Evolutionary conservation across 2,797 vertebrate species (phyloP).

Genomic region (Glossophaga mutica): DNA sequence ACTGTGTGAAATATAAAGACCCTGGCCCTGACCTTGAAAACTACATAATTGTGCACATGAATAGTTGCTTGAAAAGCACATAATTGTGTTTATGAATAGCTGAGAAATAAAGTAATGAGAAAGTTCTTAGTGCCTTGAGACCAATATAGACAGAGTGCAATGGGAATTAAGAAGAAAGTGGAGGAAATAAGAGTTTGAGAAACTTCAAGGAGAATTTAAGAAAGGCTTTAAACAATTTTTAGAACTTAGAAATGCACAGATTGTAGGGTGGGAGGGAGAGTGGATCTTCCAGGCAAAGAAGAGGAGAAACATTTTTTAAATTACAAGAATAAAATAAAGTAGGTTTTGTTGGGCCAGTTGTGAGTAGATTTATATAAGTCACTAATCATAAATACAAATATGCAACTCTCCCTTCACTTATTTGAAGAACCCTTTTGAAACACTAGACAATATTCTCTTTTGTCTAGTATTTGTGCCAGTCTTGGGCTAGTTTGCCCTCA

Average conservation of each 20-base stretch:
- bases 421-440: background rate
- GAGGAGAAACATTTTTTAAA: background rate
- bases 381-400: conserved; percentile 19
- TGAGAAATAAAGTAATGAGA: background rate
- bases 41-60: background rate
- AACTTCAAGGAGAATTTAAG: conserved; percentile 19
- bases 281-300: conserved; percentile 15
- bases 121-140: background rate
- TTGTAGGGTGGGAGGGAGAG: background rate
- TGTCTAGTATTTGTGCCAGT: background rate
- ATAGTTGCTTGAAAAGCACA: background rate
- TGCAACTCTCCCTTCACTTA: conserved; percentile 9
- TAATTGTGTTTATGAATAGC: background rate
- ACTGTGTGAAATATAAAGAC: background rate
- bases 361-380: conserved; percentile 7
- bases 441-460: background rate
- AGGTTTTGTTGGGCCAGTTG: background rate
- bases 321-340: conserved; percentile 40
- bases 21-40: background rate
- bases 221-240: background rate
- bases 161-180: background rate
- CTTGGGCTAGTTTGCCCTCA: background rate
- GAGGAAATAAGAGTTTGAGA: background rate
- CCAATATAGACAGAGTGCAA: background rate
- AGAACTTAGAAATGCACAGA: conserved; percentile 48